phyloP scores from a whole-genome alignment of 2,797 vertebrate species.

The Emys orbicularis region DNA sequence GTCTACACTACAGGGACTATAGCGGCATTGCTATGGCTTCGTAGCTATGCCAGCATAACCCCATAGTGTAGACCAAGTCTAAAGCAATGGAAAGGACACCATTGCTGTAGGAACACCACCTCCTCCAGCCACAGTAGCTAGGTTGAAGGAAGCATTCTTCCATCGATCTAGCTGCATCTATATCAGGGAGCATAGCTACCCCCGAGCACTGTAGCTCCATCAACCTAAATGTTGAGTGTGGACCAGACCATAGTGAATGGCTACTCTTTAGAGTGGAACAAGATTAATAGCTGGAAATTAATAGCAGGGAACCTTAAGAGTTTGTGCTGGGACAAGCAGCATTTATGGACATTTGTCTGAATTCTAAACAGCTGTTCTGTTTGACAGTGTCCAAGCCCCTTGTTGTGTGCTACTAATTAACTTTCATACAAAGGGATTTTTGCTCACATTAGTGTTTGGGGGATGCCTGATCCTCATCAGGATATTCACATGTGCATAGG shows the following conservation, averaged over 20 bases:
- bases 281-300: background rate
- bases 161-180: too few relatives aligned
- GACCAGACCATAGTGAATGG: background rate
- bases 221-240: too few relatives aligned
- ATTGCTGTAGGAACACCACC: too few relatives aligned
- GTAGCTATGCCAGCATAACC: too few relatives aligned
- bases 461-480: background rate
- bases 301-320: background rate
- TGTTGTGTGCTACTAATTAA: background rate
- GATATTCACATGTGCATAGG: background rate
- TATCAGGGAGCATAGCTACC: too few relatives aligned
- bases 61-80: too few relatives aligned
- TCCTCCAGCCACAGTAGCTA: too few relatives aligned
- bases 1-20: too few relatives aligned
- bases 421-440: background rate
- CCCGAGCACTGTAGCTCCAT: too few relatives aligned
- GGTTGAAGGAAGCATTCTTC: too few relatives aligned
- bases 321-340: rapidly evolving
- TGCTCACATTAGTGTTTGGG: background rate
- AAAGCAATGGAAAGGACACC: too few relatives aligned
- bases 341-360: background rate
- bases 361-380: background rate
- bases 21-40: too few relatives aligned
- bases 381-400: background rate
- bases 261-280: background rate